Evolutionary conservation across 2,888 invertebrate genomes (phyloP).

Genomic region (Ommatoiulus sabulosus): DNA sequence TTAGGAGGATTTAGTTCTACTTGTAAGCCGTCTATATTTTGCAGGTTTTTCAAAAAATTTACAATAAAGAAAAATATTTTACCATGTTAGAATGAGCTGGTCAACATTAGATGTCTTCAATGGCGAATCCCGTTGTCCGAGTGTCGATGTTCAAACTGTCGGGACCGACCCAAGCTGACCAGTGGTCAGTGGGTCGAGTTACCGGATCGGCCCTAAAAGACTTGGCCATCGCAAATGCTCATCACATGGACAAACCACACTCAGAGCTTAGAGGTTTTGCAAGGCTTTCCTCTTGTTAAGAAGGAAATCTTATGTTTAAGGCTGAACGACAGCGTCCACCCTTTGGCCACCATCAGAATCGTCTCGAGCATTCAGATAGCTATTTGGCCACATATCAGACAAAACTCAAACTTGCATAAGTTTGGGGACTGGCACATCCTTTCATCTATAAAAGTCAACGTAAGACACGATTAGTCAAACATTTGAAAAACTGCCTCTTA

Average conservation of each 20-base stretch:
- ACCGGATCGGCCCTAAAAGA: background rate
- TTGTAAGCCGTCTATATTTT: too few species aligned
- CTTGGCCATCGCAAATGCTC: background rate
- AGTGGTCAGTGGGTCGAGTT: background rate
- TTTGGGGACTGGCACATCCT: background rate
- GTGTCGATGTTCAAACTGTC: background rate
- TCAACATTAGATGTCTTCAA: background rate
- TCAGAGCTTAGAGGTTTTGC: background rate
- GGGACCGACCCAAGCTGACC: background rate
- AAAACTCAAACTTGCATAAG: background rate
- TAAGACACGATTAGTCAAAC: background rate
- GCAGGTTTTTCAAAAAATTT: too few species aligned
- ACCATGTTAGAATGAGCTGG: background rate
- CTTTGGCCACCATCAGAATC: background rate
- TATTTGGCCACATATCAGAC: background rate
- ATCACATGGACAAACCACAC: background rate
- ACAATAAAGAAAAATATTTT: background rate
- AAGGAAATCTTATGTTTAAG: background rate
- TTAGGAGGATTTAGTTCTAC: too few species aligned
- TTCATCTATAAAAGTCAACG: background rate
- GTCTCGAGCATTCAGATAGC: background rate
- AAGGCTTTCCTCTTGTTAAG: background rate
- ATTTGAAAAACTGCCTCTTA: too few species aligned
- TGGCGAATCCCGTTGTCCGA: background rate
- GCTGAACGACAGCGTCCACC: background rate